These are phyloP conservation scores for Semnornis frantzii DNA, from an alignment of 2,113 vertebrate species.

Conservation along the genomic window DNA sequence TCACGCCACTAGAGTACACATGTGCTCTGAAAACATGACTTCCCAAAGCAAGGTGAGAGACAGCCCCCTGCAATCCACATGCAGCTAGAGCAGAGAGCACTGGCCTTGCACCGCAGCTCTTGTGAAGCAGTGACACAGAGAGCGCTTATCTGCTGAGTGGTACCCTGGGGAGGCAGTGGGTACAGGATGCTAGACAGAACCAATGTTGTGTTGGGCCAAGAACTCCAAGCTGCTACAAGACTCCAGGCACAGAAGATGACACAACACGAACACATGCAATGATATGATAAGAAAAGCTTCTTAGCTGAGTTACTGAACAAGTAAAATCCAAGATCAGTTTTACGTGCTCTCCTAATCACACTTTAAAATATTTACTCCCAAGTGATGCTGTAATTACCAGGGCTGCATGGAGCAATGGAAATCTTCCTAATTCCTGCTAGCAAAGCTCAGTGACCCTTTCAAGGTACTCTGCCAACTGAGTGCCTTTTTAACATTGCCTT, in stretches of 20 bases:
- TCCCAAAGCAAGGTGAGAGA: not conserved
- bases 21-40: not conserved
- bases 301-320: not conserved
- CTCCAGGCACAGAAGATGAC: not conserved
- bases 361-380: not conserved
- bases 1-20: not conserved
- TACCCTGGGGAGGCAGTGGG: not conserved
- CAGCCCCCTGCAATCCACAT: not conserved
- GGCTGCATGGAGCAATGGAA: not conserved
- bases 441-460: not conserved
- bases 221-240: not conserved
- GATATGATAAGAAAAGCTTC: not conserved
- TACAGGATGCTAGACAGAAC: not conserved
- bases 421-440: not conserved
- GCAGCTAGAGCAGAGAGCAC: not conserved
- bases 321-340: not conserved
- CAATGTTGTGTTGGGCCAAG: not conserved
- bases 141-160: not conserved
- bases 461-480: not conserved
- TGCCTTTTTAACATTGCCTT: constrained; percentile 7
- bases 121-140: not conserved
- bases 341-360: not conserved
- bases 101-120: not conserved
- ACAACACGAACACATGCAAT: not conserved
- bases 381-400: not conserved